A percentile compares a stretch with the other conserved stretches of the same genome.
Conservation (phyloP, 2,797 vertebrate species). For the Okamejei kenojei region DNA sequence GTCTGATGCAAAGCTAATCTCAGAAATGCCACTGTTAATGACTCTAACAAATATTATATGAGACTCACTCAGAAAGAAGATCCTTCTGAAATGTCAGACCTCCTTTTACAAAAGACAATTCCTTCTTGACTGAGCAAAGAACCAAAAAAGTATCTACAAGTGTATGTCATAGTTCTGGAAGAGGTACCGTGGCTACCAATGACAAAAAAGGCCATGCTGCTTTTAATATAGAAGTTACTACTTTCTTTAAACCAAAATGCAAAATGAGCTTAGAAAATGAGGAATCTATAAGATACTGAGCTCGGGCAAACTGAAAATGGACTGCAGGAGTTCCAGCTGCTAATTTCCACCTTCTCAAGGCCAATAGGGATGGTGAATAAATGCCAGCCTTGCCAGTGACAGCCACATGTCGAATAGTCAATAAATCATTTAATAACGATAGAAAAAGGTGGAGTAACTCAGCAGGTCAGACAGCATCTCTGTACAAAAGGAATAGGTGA, state of each 20-base stretch:
- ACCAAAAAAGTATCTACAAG: not conserved
- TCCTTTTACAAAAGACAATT: not conserved
- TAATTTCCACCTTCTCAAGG: too few species aligned
- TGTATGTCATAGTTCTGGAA: not conserved
- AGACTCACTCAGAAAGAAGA: not conserved
- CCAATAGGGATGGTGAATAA: too few species aligned
- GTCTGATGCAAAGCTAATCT: not conserved
- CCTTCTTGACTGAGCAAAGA: not conserved
- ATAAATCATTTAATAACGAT: too few species aligned
- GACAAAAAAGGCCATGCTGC: not conserved
- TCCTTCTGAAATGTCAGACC: not conserved
- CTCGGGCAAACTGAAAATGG: not conserved
- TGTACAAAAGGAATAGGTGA: too few species aligned
- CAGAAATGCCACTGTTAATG: not conserved
- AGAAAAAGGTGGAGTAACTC: too few species aligned
- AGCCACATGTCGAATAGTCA: too few species aligned
- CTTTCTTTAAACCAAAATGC: not conserved
- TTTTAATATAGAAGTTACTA: not conserved
- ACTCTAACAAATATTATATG: not conserved
- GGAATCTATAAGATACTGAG: not conserved
- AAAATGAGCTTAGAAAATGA: slow-evolving; percentile 1
- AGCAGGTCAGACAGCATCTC: too few species aligned
- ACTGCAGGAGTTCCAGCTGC: too few species aligned
- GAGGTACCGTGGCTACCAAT: not conserved
- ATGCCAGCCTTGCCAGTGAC: too few species aligned